Conservation (phyloP, 2,888 invertebrate genomes). For the Caenorhabditis uteleia region DNA sequence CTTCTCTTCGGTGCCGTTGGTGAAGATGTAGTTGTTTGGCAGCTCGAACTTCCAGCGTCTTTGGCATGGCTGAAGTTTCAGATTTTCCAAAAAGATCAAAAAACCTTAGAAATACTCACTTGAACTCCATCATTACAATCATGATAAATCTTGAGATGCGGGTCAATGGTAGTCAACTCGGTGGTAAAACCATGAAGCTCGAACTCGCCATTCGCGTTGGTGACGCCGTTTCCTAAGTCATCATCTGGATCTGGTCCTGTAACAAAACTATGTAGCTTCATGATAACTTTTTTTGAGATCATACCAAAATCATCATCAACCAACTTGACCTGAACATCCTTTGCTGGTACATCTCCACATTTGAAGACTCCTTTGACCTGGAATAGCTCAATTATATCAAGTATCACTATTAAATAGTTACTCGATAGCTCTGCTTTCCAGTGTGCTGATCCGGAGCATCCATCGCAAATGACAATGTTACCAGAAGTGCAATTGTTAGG, state of each 20-base stretch:
- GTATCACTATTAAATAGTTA: slow-evolving; percentile 13
- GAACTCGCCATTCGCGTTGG: slow-evolving; percentile 60
- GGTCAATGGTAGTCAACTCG: slow-evolving; percentile 67
- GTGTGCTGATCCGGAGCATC: slow-evolving; percentile 41
- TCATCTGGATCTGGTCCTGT: slow-evolving; percentile 66
- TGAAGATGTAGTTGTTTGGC: slow-evolving; percentile 67
- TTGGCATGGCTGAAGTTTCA: slow-evolving; percentile 64
- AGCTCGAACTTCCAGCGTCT: slow-evolving; percentile 69
- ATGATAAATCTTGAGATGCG: slow-evolving; percentile 67
- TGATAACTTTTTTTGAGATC: background rate
- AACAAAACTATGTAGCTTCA: background rate
- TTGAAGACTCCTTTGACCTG: slow-evolving; percentile 58
- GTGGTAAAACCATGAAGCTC: slow-evolving; percentile 58
- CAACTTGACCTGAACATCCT: slow-evolving; percentile 62
- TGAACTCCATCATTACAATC: slow-evolving; percentile 68
- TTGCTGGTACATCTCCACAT: slow-evolving; percentile 62
- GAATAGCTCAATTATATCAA: slow-evolving; percentile 1
- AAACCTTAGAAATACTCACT: slow-evolving; percentile 31
- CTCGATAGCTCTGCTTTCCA: slow-evolving; percentile 56
- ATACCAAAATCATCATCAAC: slow-evolving; percentile 68
- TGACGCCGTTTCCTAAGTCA: slow-evolving; percentile 58
- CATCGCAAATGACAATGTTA: background rate
- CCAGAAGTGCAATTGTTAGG: background rate
- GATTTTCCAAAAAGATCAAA: background rate
- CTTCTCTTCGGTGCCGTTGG: slow-evolving; percentile 11